Conservation (phyloP, 2,888 invertebrate species). For the Microdon myrmicae region DNA sequence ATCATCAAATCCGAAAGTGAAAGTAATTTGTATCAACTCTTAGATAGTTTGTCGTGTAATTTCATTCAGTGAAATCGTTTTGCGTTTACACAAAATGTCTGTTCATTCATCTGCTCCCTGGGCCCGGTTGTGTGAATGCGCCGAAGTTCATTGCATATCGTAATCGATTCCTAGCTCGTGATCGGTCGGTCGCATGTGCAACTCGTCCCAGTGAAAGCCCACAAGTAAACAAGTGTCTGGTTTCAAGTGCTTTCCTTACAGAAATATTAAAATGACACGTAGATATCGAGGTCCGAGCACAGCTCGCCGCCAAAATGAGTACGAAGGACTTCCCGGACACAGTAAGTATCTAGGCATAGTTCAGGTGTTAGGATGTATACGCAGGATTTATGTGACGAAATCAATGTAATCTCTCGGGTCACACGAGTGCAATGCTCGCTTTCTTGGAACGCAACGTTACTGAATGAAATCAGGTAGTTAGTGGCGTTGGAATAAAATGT, state of each 20-base stretch:
- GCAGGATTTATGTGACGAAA: too few species aligned
- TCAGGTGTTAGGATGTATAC: too few species aligned
- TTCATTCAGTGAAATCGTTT: too few species aligned
- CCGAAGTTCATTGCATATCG: conserved; percentile 3
- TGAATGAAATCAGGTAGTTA: too few species aligned
- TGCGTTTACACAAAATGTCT: too few species aligned
- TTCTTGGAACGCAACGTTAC: too few species aligned
- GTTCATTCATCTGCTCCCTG: too few species aligned
- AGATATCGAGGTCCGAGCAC: conserved; percentile 9
- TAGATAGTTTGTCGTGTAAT: not conserved
- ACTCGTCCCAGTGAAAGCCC: conserved; percentile 5
- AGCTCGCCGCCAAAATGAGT: conserved; percentile 54
- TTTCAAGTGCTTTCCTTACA: not conserved
- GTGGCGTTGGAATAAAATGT: too few species aligned
- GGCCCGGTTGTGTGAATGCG: too few species aligned
- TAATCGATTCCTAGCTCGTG: not conserved
- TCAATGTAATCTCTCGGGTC: too few species aligned
- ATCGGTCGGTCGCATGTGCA: not conserved
- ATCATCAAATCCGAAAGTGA: conserved; percentile 1
- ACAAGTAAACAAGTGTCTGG: conserved; percentile 3
- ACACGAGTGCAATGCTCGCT: too few species aligned
- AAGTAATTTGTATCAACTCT: not conserved
- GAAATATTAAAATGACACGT: conserved; percentile 22
- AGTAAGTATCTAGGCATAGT: conserved; percentile 55
- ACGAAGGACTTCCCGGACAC: conserved; percentile 55